Base-by-base conservation (phyloP, 2,113 vertebrate species). In the Hemicordylus capensis region DNA sequence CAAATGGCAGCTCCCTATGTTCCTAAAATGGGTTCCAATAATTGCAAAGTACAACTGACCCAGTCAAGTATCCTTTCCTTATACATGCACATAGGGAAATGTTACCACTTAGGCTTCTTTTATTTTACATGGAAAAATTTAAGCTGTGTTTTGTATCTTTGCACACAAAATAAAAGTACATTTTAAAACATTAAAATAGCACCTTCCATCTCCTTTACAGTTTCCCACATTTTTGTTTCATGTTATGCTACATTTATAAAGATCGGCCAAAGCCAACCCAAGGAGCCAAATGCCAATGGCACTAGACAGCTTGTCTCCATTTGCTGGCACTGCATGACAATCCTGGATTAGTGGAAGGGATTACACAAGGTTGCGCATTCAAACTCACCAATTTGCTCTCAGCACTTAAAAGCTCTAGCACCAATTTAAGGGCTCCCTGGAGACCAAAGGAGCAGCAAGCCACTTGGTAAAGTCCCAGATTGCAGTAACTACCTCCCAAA, bases 161-260 rank as follows among this genome's bases (percentile, higher is more conserved):
- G 31, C 34, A 15, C 3, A 14, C 26, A 73, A 80, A n/a, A 80
- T 37, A 37, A 79, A 44, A 73, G 42, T 63, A 39, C 22, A n/a
- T 14, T 76, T 77, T 69, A 44, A 78, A 72, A 78, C 28, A 37
- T 58, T 70, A 72, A 85, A 79, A 46, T 61, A 85, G 76, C 76
- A 79, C 66, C 56, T 72, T 82, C 72, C 59, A 73, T 12, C 15
- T 78, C 79, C 54, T 63, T 85, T 61, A 63, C 59, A 84, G 66
- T 61, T 72, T 58, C n/a, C 39, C 39, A 79, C n/a, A 79, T 72
- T 59, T 44, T 66, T 76, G n/a, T 61, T 70, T 67, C 73, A 76
- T 26, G 34, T 76, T n/a, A 69, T 63, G 72, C 66, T 34, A 74
- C 70, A 61, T 76, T 54, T 76, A 56, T 24, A 20, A 14, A 75